Percentiles rank a stretch among this genome's conserved stretches.
Conservation (phyloP, 2,113 vertebrate genomes). For the Takifugu bimaculatus region DNA sequence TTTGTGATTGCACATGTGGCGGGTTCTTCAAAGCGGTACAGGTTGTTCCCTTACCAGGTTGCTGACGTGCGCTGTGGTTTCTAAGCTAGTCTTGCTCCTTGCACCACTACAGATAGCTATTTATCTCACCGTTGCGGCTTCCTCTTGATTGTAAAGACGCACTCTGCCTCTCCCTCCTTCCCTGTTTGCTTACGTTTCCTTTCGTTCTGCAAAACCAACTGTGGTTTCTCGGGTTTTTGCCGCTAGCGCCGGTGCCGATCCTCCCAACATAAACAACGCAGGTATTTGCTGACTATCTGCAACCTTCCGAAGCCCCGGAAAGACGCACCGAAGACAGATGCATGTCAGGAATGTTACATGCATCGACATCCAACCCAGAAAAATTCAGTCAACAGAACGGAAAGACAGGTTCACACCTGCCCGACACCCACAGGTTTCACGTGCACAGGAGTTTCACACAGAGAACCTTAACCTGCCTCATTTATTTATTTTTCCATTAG, state of each 20-base stretch:
- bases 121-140: constrained; percentile 58
- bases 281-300: constrained; percentile 17
- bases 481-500: too few species aligned
- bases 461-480: too few species aligned
- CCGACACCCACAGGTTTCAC: too few species aligned
- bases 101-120: constrained; percentile 46
- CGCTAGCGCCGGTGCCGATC: not conserved
- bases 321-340: constrained; percentile 34
- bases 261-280: not conserved
- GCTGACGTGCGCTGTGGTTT: constrained; percentile 62
- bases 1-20: constrained; percentile 30
- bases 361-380: constrained; percentile 35
- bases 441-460: too few species aligned
- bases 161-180: constrained; percentile 6
- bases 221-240: not conserved
- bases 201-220: constrained; percentile 2
- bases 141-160: constrained; percentile 47
- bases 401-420: too few species aligned
- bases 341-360: constrained; percentile 47
- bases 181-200: not conserved
- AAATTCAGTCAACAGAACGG: constrained; percentile 7
- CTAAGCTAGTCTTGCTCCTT: constrained; percentile 37
- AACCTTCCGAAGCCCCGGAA: constrained; percentile 15
- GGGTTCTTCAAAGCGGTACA: constrained; percentile 44
- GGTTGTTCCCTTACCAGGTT: constrained; percentile 41